phyloP scores from a whole-genome alignment of 2,797 vertebrate species.

The Melanotaenia maccullochi region DNA sequence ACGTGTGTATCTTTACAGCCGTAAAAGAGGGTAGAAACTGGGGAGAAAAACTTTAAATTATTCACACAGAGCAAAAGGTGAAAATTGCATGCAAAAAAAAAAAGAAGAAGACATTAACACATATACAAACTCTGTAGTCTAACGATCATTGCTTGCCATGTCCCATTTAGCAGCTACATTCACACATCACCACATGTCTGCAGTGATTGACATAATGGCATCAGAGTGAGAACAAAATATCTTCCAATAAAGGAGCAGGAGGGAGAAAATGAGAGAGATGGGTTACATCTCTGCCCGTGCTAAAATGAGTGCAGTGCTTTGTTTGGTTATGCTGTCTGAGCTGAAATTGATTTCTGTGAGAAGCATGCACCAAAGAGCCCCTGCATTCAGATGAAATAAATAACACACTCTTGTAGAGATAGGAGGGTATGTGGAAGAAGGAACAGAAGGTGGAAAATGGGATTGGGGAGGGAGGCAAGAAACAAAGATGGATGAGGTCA shows the following conservation, averaged over 20 bases:
- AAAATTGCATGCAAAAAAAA: conserved; percentile 38
- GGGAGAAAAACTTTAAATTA: not conserved
- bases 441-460: conserved; percentile 64
- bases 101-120: conserved; percentile 45
- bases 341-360: conserved; percentile 85
- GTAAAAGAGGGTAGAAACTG: conserved; percentile 23
- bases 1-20: conserved; percentile 4
- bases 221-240: conserved; percentile 85
- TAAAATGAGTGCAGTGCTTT: conserved; percentile 78
- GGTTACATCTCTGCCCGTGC: conserved; percentile 70
- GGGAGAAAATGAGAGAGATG: conserved; percentile 72
- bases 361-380: conserved; percentile 77
- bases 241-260: conserved; percentile 74
- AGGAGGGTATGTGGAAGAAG: conserved; percentile 53
- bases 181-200: conserved; percentile 79
- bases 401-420: conserved; percentile 71
- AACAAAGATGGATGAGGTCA: conserved; percentile 69
- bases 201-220: conserved; percentile 82
- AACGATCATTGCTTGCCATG: conserved; percentile 74
- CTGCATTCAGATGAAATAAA: conserved; percentile 83
- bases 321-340: conserved; percentile 83
- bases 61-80: conserved; percentile 44
- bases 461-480: conserved; percentile 45
- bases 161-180: conserved; percentile 78
- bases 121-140: conserved; percentile 64